A percentile compares a stretch with the other conserved stretches of the same genome.
These are phyloP conservation scores for Globodera ellingtonae DNA, from an alignment of 1,140 invertebrate genomes.

Conservation along the genomic window DNA sequence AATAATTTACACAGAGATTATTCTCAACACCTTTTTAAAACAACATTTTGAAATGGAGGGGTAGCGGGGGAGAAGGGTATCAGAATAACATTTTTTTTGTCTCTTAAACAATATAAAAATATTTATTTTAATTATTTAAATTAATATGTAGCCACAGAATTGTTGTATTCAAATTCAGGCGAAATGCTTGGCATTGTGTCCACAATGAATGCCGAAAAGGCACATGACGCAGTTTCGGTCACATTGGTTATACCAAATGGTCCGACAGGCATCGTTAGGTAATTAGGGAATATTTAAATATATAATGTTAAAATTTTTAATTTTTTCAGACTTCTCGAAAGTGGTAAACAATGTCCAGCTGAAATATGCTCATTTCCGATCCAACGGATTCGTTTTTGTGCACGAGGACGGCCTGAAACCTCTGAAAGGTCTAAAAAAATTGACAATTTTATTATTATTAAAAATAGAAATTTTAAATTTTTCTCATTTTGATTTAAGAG, in stretches of 20 bases:
- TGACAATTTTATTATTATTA: not conserved
- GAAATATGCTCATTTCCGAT: slow-evolving; percentile 87
- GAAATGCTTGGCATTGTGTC: slow-evolving; percentile 94
- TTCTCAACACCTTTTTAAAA: too few species aligned
- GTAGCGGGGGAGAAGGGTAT: too few species aligned
- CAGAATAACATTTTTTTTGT: too few species aligned
- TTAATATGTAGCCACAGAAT: not conserved
- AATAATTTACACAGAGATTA: too few species aligned
- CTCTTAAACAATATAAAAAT: not conserved
- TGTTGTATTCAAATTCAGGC: slow-evolving; percentile 34
- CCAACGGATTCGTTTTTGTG: slow-evolving; percentile 90
- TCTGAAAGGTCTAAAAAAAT: slow-evolving; percentile 70
- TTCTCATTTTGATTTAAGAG: slow-evolving; percentile 62
- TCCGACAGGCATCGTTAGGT: slow-evolving; percentile 75
- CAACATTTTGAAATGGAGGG: too few species aligned
- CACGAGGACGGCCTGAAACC: slow-evolving; percentile 81
- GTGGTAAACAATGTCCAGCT: slow-evolving; percentile 77
- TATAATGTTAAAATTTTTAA: not conserved
- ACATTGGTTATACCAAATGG: slow-evolving; percentile 85
- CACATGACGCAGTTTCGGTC: slow-evolving; percentile 75
- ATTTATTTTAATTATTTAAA: not conserved
- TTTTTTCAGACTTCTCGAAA: slow-evolving; percentile 80
- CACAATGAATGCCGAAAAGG: slow-evolving; percentile 78
- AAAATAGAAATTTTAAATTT: not conserved
- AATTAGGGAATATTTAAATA: slow-evolving; percentile 48